Base-by-base conservation (phyloP, 1,140 invertebrate species). In the Brachionus calyciflorus region DNA sequence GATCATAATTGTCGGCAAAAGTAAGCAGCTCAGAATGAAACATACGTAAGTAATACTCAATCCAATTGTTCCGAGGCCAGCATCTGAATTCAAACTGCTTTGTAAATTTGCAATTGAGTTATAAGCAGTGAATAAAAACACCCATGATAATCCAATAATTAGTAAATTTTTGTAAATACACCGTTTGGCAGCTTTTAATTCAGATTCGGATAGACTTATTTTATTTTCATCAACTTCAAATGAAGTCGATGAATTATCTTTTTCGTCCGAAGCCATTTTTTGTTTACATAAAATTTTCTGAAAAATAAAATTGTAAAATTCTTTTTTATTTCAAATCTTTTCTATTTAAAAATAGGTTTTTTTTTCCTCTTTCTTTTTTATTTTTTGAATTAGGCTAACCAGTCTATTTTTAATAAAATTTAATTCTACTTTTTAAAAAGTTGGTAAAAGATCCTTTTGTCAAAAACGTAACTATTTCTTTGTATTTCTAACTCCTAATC, bases 11-110 rank as follows among this genome's bases (percentile, higher is more conserved):
- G 92, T 93, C 7, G 94, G 93, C 17, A 96, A 88, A 85, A 97
- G 94, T 84, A 95, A 91, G 83, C 92, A 96, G 14, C 93, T 94
- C 0, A 95, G 86, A 19, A 96, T 91, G 37, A 95, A 87, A 4
- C 92, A 90, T 7, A 90, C 92, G 83, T 96, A 97, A 51, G 94
- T 90, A 0, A 92, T 90, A 70, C 91, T 90, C 28, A 94, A 84
- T 0, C 92, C 19, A 12, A 46, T 30, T 24, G 65, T 73, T 33
- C 68, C 68, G 17, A 76, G 14, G 14, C 46, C 46, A 19, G 24
- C 40, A 37, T 76, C 75, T 19, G 40, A 44, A 63, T 76, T 76
- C 10, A 63, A 63, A 7, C 40, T 46, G 19, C 24, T 48, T 49
- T 76, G 75, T 30, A 76, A 26, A 63, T 63, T 76, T 5, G 53